These are phyloP conservation scores for Manacus vitellinus DNA, from an alignment of 2,113 vertebrate genomes.

Conservation along the genomic window DNA sequence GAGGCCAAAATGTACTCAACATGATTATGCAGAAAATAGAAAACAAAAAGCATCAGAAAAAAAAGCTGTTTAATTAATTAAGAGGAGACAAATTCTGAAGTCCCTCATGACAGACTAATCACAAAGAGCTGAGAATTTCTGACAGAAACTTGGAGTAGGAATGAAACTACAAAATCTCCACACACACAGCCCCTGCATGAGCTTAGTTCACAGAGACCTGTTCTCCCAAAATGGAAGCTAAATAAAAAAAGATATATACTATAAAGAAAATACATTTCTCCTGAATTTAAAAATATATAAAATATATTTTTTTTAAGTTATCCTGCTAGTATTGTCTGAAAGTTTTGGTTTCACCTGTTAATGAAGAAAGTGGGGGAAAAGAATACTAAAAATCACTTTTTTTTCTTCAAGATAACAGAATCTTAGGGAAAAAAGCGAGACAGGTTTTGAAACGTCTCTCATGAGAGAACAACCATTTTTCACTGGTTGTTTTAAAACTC, in stretches of 20 bases:
- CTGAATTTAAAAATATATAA: background rate
- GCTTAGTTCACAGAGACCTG: background rate
- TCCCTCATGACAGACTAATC: background rate
- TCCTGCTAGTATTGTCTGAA: background rate
- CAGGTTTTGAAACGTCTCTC: background rate
- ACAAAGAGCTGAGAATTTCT: background rate
- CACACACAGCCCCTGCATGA: background rate
- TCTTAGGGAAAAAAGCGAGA: background rate
- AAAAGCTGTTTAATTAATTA: background rate
- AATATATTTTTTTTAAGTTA: background rate
- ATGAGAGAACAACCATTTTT: background rate
- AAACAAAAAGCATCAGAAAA: background rate
- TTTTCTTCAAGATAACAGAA: background rate
- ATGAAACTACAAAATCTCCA: background rate
- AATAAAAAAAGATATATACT: background rate
- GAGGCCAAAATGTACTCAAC: background rate
- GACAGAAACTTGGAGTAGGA: background rate
- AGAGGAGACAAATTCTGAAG: background rate
- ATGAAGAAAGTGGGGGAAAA: background rate
- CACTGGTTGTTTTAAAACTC: background rate
- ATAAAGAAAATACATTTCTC: background rate
- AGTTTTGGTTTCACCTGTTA: background rate
- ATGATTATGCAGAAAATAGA: background rate
- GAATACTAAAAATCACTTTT: background rate
- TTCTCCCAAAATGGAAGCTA: background rate